These are phyloP conservation scores for Aradophagus sp. DNA, from an alignment of 1,140 invertebrate species.

Conservation along the genomic window DNA sequence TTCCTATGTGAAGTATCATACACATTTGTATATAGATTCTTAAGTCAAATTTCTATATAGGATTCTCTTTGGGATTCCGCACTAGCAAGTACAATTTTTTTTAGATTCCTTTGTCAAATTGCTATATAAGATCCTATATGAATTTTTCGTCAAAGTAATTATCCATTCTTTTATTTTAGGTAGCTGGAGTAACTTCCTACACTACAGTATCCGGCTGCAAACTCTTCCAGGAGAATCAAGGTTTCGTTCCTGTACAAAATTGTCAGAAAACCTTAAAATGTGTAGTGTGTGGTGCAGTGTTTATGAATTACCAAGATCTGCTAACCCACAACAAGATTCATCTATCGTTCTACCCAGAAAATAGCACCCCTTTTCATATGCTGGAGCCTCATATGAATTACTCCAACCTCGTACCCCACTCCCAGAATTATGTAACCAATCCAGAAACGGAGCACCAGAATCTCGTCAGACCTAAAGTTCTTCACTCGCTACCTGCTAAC, in stretches of 20 bases:
- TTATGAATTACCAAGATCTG: conserved; percentile 67
- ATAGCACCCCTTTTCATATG: conserved; percentile 62
- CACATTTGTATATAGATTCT: too few relatives aligned
- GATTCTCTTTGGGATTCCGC: too few relatives aligned
- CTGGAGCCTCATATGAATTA: conserved; percentile 66
- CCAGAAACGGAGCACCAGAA: conserved; percentile 34
- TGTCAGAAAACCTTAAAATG: conserved; percentile 64
- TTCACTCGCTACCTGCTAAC: conserved; percentile 46
- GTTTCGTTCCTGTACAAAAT: conserved; percentile 61
- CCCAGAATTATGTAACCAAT: conserved; percentile 34
- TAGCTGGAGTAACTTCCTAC: conserved; percentile 62
- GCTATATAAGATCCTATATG: too few relatives aligned
- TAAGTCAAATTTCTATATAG: too few relatives aligned
- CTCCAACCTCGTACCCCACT: conserved; percentile 58
- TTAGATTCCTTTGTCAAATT: too few relatives aligned
- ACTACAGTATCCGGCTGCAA: conserved; percentile 64
- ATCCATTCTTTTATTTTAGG: conserved; percentile 51
- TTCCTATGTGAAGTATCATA: too few relatives aligned
- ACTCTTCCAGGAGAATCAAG: conserved; percentile 66
- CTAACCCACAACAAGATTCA: conserved; percentile 65
- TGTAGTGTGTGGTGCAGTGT: conserved; percentile 63
- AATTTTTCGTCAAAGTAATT: too few relatives aligned
- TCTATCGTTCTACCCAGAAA: conserved; percentile 62
- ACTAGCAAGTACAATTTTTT: too few relatives aligned
- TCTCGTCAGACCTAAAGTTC: conserved; percentile 40